Evolutionary conservation across 2,888 invertebrate genomes (phyloP).

Genomic region (Falcaria lacertinaria): DNA sequence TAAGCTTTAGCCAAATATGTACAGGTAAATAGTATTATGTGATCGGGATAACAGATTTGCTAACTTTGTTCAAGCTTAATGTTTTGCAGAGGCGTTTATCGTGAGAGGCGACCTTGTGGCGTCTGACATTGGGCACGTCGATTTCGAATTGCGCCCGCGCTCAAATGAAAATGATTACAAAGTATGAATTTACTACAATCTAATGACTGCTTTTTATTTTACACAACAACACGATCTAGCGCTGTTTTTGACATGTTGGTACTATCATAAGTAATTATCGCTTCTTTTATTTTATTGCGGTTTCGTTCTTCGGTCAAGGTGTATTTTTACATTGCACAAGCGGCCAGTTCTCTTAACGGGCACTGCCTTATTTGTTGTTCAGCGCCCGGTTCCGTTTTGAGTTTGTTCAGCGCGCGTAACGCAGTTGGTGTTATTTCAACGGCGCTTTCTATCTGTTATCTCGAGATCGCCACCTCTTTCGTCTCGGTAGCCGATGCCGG

Average conservation of each 20-base stretch:
- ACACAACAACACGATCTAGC: background rate
- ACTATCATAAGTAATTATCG: background rate
- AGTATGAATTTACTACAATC: background rate
- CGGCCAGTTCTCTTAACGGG: conserved; percentile 19
- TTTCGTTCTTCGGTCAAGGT: conserved; percentile 1
- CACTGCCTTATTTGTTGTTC: conserved; percentile 31
- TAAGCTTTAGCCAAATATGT: conserved; percentile 33
- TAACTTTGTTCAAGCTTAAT: conserved; percentile 28
- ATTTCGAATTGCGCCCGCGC: conserved; percentile 56
- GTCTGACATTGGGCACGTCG: conserved; percentile 63
- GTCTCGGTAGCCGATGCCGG: conserved; percentile 55
- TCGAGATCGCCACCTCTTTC: conserved; percentile 53
- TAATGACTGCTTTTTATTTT: background rate
- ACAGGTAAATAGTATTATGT: conserved; percentile 27
- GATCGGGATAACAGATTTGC: conserved; percentile 33
- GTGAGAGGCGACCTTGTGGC: conserved; percentile 66
- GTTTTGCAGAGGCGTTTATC: conserved; percentile 49
- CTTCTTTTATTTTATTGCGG: conserved; percentile 1
- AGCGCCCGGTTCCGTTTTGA: conserved; percentile 35
- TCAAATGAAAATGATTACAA: conserved; percentile 9
- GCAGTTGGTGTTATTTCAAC: conserved; percentile 61
- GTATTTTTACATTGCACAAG: conserved; percentile 20
- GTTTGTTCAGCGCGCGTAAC: conserved; percentile 67
- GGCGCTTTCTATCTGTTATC: conserved; percentile 72
- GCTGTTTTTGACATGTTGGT: background rate